These are phyloP conservation scores for Triplophysa dalaica DNA, from an alignment of 2,113 vertebrate species.

Conservation along the genomic window DNA sequence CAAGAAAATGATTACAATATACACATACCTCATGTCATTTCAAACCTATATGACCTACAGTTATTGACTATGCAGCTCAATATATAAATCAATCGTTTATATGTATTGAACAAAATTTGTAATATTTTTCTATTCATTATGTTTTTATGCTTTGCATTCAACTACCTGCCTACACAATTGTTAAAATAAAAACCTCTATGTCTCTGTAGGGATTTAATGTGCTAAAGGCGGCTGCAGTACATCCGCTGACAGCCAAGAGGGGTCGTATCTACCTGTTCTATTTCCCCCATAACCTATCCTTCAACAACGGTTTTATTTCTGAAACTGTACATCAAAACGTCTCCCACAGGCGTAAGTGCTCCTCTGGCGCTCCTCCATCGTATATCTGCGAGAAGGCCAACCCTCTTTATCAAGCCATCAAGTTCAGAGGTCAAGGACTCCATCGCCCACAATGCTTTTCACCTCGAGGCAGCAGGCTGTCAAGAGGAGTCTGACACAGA, in stretches of 20 bases:
- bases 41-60: too few relatives aligned
- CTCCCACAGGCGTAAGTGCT: slow-evolving; percentile 66
- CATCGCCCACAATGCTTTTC: slow-evolving; percentile 62
- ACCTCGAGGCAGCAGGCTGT: slow-evolving; percentile 64
- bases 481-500: slow-evolving; percentile 38
- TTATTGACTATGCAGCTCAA: too few relatives aligned
- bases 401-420: slow-evolving; percentile 69
- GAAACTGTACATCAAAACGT: slow-evolving; percentile 72
- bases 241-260: slow-evolving; percentile 4
- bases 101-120: too few relatives aligned
- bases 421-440: slow-evolving; percentile 72
- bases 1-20: too few relatives aligned
- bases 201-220: background rate
- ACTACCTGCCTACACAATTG: background rate
- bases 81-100: too few relatives aligned
- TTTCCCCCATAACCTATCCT: slow-evolving; percentile 19
- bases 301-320: slow-evolving; percentile 35
- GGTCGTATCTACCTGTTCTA: background rate
- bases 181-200: background rate
- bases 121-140: too few relatives aligned
- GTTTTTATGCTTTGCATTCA: background rate
- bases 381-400: slow-evolving; percentile 71
- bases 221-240: background rate
- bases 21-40: too few relatives aligned
- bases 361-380: slow-evolving; percentile 62